Evolutionary conservation across 1,140 invertebrate species (phyloP).

Genomic region (Brachionus koreanus): DNA sequence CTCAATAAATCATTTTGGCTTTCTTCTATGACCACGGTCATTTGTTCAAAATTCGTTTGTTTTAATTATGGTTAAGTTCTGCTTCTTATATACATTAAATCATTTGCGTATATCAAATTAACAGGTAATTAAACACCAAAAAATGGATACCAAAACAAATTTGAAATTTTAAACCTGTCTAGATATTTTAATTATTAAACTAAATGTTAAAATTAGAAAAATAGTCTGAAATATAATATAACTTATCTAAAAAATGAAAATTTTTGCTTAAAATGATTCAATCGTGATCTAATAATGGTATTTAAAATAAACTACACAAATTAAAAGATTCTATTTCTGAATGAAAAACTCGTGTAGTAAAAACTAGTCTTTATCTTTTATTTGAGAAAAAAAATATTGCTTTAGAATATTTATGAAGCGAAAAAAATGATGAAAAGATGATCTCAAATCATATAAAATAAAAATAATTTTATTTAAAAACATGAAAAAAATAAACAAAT

Average conservation of each 20-base stretch:
- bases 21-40: neutral
- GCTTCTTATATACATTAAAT: neutral
- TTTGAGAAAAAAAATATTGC: neutral
- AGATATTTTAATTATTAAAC: neutral
- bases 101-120: neutral
- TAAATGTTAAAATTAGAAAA: neutral
- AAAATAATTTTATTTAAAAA: too few species aligned
- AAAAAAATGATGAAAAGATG: neutral
- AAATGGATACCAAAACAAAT: neutral
- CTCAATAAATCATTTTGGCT: neutral
- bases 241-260: neutral
- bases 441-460: neutral
- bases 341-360: neutral
- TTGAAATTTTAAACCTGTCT: neutral
- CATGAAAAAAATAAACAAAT: too few species aligned
- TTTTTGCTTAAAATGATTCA: neutral
- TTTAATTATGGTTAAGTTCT: neutral
- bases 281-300: conserved; percentile 16
- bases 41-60: neutral
- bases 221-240: neutral
- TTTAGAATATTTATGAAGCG: neutral
- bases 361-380: neutral
- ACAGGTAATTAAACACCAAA: neutral
- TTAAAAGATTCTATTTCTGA: neutral
- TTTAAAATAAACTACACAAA: neutral